Evolutionary conservation across 2,888 invertebrate species (phyloP).

Genomic region (Phlogophora meticulosa): DNA sequence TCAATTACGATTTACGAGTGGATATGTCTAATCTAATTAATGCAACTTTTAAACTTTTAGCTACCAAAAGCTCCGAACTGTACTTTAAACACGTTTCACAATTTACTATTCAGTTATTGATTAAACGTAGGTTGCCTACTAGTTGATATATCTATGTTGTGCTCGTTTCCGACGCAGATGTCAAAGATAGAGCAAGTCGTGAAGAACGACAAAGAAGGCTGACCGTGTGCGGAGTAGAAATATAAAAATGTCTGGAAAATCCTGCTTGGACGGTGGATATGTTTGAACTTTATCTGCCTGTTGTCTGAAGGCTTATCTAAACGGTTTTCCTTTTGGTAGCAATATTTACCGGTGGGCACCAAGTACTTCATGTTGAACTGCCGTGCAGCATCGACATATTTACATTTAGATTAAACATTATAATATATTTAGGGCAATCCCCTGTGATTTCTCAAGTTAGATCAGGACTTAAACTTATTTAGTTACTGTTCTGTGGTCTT

Average conservation of each 20-base stretch:
- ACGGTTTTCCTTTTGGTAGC: conserved; percentile 19
- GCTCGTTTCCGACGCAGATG: conserved; percentile 11
- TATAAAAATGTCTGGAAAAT: conserved; percentile 30
- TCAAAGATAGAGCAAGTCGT: conserved; percentile 21
- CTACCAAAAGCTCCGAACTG: conserved; percentile 12
- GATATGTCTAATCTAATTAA: not conserved
- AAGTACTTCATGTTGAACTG: conserved; percentile 25
- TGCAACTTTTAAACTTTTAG: too few relatives aligned
- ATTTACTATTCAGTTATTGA: conserved; percentile 33
- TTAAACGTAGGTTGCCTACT: not conserved
- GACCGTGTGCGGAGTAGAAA: conserved; percentile 1
- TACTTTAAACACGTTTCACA: not conserved
- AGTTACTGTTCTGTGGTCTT: conserved; percentile 12
- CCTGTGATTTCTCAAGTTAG: conserved; percentile 19
- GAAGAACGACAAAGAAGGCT: not conserved
- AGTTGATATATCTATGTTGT: not conserved
- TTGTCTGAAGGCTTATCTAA: conserved; percentile 13
- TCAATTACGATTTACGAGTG: not conserved
- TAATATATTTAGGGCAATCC: conserved; percentile 16
- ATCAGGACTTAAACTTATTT: conserved; percentile 27
- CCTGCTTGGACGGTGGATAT: not conserved
- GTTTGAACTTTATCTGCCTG: conserved; percentile 27
- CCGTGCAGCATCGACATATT: conserved; percentile 15
- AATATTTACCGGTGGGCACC: conserved; percentile 11
- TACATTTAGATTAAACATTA: conserved; percentile 32